phyloP scores from a whole-genome alignment of 2,797 vertebrate genomes.

The Champsocephalus esox region DNA sequence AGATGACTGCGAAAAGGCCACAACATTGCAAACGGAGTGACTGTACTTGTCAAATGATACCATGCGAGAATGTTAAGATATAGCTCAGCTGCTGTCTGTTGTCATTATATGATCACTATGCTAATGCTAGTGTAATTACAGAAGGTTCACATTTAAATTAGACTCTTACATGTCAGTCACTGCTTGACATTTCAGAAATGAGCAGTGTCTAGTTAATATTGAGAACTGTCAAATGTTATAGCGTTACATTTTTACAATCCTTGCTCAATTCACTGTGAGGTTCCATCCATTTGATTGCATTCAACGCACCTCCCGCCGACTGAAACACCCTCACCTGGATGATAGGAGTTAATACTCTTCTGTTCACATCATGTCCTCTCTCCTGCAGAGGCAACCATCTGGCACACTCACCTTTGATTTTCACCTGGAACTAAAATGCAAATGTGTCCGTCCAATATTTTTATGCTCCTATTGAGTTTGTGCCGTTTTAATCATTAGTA shows the following conservation, averaged over 20 bases:
- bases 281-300: conserved; percentile 24
- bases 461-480: background rate
- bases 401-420: conserved; percentile 23
- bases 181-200: background rate
- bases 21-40: background rate
- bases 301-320: background rate
- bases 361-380: conserved; percentile 1
- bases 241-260: conserved; percentile 2
- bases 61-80: too few species aligned
- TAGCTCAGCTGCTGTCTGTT: background rate
- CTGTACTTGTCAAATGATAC: background rate
- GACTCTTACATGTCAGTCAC: background rate
- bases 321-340: conserved; percentile 22
- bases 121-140: too few species aligned
- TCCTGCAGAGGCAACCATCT: conserved; percentile 23
- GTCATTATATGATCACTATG: too few species aligned
- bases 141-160: background rate
- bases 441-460: background rate
- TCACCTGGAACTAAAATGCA: conserved; percentile 26
- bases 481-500: conserved; percentile 5
- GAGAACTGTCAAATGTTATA: background rate
- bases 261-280: background rate
- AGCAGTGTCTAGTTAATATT: background rate
- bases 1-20: background rate
- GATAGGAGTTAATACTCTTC: conserved; percentile 12